Conservation (phyloP, 1,140 invertebrate genomes). For the Drosophila leontia region DNA sequence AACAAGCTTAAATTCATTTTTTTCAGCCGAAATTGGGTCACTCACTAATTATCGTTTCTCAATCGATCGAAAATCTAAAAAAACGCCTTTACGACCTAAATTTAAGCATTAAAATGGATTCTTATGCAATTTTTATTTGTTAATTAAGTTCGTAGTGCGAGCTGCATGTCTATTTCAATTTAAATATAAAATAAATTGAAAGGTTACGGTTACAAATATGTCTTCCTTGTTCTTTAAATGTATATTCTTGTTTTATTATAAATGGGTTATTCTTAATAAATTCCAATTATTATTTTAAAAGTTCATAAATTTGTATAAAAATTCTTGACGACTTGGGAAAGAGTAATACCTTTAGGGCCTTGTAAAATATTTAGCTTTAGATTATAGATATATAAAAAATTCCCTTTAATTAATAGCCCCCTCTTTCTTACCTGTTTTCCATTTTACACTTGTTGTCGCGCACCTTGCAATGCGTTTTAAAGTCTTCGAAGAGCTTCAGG, state of each 20-base stretch:
- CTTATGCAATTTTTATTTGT: background rate
- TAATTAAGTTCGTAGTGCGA: background rate
- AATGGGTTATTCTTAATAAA: no score
- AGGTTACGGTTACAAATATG: no score
- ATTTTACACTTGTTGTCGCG: slow-evolving; percentile 93
- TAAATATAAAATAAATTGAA: background rate
- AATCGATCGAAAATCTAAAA: background rate
- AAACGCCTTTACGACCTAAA: background rate
- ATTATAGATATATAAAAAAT: no score
- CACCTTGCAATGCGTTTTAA: slow-evolving; percentile 93
- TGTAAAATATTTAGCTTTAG: no score
- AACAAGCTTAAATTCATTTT: background rate
- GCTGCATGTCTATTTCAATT: background rate
- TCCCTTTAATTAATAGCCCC: no score
- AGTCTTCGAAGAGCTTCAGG: slow-evolving; percentile 91
- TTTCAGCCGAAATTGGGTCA: background rate
- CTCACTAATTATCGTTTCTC: background rate
- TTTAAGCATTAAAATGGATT: slow-evolving; percentile 9
- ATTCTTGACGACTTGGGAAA: no score
- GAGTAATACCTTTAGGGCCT: no score
- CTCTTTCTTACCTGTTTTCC: slow-evolving; percentile 91
- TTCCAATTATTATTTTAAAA: no score
- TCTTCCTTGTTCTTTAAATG: no score
- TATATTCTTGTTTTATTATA: no score
- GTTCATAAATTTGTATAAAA: no score